Base-by-base conservation (phyloP, 1,140 invertebrate species). In the Lepidurus apus region DNA sequence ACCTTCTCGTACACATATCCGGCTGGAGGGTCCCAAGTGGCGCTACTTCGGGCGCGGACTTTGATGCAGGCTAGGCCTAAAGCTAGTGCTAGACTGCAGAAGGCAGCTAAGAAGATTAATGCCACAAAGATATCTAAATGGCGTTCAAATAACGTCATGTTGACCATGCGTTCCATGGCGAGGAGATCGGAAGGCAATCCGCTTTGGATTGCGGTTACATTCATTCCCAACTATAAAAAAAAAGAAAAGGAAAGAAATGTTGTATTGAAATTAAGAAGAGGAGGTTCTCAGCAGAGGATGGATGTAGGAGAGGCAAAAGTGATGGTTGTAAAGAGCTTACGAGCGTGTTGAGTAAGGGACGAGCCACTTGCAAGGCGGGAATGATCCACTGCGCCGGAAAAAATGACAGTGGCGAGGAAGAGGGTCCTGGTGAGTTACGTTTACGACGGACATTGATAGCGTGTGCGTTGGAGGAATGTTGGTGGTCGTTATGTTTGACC, bases 11-110 rank as follows among this genome's bases (percentile, higher is more conserved):
- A 79, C 47, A 79, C 78, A 34, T 47, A 44, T 47, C 78, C 78
- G 11, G 78, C 78, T n/a, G 78, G 78, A 24, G 78, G 78, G 45
- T 79, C 78, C 78, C 78, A 79, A 6, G 78, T 79, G 43, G 78
- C 78, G 21, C 26, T 43, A 7, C 43, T 75, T 42, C 74, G 42
- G 10, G 78, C 73, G 24, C 75, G 74, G 42, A 74, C 78, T 9
- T 74, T 74, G 42, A 75, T 47, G 73, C 78, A 79, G 13, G 75
- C 78, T 47, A 79, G 43, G 44, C 78, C 75, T 24, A 79, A 44
- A 34, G 74, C 74, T 26, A 74, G 74, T 17, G 43, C 78, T 43
- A 79, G 21, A 43, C 65, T 75, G 43, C 73, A 43, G 43, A 79
- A 26, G 42, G 34, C 78, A 2, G 74, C 73, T 43, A 79, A n/a